These are phyloP conservation scores for Auanema sp. DNA, from an alignment of 2,888 invertebrate genomes.

Conservation along the genomic window DNA sequence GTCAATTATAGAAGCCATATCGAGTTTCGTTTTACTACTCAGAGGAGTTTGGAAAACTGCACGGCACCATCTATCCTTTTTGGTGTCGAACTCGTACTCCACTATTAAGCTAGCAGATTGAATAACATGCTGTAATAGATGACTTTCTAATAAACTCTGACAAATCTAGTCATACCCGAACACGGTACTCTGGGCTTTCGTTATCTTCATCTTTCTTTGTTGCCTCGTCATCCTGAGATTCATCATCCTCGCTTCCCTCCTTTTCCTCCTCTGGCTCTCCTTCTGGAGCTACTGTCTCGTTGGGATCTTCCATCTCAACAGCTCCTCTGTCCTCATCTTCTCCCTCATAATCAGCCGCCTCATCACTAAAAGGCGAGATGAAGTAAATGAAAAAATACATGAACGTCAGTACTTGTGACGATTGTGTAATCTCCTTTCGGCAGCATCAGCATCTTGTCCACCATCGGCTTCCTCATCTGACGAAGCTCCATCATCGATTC, in stretches of 20 bases:
- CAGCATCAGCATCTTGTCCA: constrained; percentile 57
- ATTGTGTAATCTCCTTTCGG: constrained; percentile 52
- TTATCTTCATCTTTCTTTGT: neutral
- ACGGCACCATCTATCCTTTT: constrained; percentile 81
- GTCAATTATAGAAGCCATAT: constrained; percentile 77
- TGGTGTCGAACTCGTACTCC: constrained; percentile 78
- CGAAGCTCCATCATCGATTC: constrained; percentile 41
- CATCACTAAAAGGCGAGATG: constrained; percentile 32
- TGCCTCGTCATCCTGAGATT: constrained; percentile 58
- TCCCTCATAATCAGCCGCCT: constrained; percentile 61
- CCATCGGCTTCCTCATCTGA: constrained; percentile 60
- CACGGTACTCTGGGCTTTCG: constrained; percentile 4
- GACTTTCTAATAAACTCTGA: constrained; percentile 74
- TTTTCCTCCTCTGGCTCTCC: constrained; percentile 26
- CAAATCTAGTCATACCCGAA: constrained; percentile 30
- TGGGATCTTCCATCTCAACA: neutral
- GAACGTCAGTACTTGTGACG: constrained; percentile 37
- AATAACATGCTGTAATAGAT: constrained; percentile 61
- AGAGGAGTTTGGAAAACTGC: constrained; percentile 72
- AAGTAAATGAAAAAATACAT: neutral
- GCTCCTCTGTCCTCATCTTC: constrained; percentile 54
- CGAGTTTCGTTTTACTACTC: constrained; percentile 73
- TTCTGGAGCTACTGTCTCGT: constrained; percentile 22
- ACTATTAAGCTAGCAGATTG: constrained; percentile 68
- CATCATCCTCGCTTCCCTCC: constrained; percentile 68